Evolutionary conservation across 2,113 vertebrate species (phyloP).

Genomic region (Campylomormyrus numenius): DNA sequence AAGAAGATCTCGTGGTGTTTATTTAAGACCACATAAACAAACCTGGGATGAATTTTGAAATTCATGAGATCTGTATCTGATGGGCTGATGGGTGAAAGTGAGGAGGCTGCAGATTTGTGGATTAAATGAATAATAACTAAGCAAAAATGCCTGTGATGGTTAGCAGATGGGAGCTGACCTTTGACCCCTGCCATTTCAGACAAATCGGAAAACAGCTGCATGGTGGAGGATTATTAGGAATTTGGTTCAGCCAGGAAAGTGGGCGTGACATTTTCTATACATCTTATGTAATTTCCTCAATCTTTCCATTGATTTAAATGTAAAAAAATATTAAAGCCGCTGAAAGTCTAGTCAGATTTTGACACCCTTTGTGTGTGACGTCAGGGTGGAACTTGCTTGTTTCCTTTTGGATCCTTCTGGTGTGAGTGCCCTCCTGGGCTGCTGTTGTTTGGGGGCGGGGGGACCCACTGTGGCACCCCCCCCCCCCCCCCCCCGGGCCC

Average conservation of each 20-base stretch:
- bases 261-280: background rate
- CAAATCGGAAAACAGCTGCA: background rate
- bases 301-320: background rate
- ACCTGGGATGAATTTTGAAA: background rate
- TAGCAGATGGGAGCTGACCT: background rate
- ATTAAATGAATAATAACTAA: background rate
- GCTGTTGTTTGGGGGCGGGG: background rate
- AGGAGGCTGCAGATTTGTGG: background rate
- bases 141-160: background rate
- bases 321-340: background rate
- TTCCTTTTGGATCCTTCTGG: background rate
- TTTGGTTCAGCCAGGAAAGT: background rate
- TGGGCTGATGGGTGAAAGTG: background rate
- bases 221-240: background rate
- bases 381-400: conserved; percentile 41
- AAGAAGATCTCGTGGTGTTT: background rate
- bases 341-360: conserved; percentile 12
- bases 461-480: background rate
- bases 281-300: background rate
- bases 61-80: background rate
- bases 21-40: background rate
- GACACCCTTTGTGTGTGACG: conserved; percentile 41
- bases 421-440: background rate
- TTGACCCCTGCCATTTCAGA: background rate
- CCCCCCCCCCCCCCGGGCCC: background rate